These are phyloP conservation scores for Gallinago media DNA, from an alignment of 2,113 vertebrate species.

Conservation along the genomic window DNA sequence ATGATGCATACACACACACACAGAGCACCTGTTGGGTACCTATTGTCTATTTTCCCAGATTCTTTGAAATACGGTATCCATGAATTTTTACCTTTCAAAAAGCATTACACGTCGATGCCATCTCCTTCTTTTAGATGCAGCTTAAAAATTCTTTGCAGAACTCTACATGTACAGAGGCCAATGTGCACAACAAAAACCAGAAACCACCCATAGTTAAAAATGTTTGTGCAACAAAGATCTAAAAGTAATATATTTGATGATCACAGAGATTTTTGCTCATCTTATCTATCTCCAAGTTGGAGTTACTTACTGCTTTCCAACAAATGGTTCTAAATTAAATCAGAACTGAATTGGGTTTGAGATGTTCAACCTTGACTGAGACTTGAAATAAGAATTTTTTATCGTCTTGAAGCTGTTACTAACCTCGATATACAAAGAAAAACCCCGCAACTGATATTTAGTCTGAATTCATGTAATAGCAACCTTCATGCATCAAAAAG, in stretches of 20 bases:
- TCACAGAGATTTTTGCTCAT: not conserved
- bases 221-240: not conserved
- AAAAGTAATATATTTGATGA: not conserved
- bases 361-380: not conserved
- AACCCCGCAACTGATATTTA: not conserved
- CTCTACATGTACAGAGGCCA: not conserved
- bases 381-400: not conserved
- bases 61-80: not conserved
- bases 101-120: not conserved
- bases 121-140: not conserved
- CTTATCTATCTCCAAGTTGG: not conserved
- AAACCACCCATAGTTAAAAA: not conserved
- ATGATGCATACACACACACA: accelerated
- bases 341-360: not conserved
- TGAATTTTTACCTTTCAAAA: not conserved
- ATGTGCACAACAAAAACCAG: not conserved
- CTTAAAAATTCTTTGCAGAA: not conserved
- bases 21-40: accelerated
- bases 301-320: not conserved
- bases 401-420: not conserved
- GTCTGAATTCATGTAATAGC: not conserved
- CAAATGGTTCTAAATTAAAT: not conserved
- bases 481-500: not conserved
- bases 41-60: not conserved
- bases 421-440: not conserved